Base-by-base conservation (phyloP, 2,113 vertebrate species). In the Tenebrosternarchus preto region DNA sequence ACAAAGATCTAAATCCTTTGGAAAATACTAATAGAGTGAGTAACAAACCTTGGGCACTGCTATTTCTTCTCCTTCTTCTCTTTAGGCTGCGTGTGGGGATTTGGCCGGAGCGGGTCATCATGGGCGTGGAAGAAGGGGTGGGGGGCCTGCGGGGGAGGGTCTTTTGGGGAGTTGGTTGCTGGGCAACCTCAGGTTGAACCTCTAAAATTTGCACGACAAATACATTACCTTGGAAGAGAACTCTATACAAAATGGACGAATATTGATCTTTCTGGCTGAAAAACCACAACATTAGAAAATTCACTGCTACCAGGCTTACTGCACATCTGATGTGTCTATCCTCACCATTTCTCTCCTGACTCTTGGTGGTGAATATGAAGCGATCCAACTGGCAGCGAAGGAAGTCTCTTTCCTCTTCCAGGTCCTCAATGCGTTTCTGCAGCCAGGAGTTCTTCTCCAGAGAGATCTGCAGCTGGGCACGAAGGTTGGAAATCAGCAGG, bases 391-490 rank as follows among this genome's bases (percentile, higher is more conserved):
- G 95, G 61, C 95, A 95, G 22, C 95, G 92, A 84, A 96, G 84
- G 83, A 96, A 96, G 88, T 96, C 95, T 11, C 95, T 87, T 68
- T 96, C 95, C 78, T 96, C 95, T 87, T 96, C 95, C 86, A 96
- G 91, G 84, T 96, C 95, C 83, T 95, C 94, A 0, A 96, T 96
- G 77, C 95, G 93, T 43, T 95, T 96, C 92, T 95, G 95, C 59
- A 95, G 87, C 95, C 95, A 96, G 0, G 93, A 91, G 82, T 96
- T 96, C 85, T 95, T 93, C 89, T 96, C 95, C 89, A 96, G 88
- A 0, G 95, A 91, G 85, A 96, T 93, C 80, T 95, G 95, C 27
- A 96, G 92, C 88, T 96, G 95, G 5, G 95, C 92, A 22, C 92
- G 91, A 73, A 96, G 90, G 61, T 94, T 92, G 0, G 88, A 93